These are phyloP conservation scores for Apostichopus japonicus DNA, from an alignment of 35 echinoderm and acorn worm genomes.

Conservation along the genomic window DNA sequence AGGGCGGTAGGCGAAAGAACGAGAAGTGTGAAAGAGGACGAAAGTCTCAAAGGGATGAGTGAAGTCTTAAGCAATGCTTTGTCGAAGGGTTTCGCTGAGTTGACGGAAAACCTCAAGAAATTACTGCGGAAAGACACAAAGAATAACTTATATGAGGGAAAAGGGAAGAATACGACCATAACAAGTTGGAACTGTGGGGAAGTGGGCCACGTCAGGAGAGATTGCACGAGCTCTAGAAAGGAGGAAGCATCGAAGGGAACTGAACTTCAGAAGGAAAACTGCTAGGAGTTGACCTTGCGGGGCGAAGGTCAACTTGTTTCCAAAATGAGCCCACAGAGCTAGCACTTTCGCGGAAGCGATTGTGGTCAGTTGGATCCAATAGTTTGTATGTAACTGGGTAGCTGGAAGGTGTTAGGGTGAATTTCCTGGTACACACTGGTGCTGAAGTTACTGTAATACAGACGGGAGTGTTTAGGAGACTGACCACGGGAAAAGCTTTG, in stretches of 20 bases:
- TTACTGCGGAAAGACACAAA: neutral
- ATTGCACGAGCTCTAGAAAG: too few relatives aligned
- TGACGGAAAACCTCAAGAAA: neutral
- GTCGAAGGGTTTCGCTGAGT: conserved; percentile 15
- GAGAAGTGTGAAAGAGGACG: too few relatives aligned
- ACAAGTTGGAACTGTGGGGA: conserved; percentile 37
- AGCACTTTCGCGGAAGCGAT: neutral
- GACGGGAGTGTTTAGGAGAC: conserved; percentile 4
- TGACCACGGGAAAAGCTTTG: too few relatives aligned
- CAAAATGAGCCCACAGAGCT: neutral
- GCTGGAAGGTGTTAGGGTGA: conserved; percentile 5
- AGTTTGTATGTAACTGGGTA: neutral
- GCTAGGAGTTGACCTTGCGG: neutral
- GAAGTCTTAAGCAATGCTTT: neutral
- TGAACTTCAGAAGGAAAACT: neutral
- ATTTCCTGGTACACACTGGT: conserved; percentile 4
- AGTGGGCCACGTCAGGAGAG: too few relatives aligned
- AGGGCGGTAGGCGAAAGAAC: too few relatives aligned
- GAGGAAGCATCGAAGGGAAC: too few relatives aligned
- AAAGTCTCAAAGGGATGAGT: too few relatives aligned
- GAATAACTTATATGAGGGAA: neutral
- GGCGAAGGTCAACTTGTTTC: neutral
- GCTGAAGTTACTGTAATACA: conserved; percentile 10
- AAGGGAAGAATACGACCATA: neutral
- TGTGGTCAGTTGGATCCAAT: conserved; percentile 14